A percentile compares a stretch with the other conserved stretches of the same genome.
These are phyloP conservation scores for Schrankia costaestrigalis DNA, from an alignment of 2,888 invertebrate genomes.

Conservation along the genomic window DNA sequence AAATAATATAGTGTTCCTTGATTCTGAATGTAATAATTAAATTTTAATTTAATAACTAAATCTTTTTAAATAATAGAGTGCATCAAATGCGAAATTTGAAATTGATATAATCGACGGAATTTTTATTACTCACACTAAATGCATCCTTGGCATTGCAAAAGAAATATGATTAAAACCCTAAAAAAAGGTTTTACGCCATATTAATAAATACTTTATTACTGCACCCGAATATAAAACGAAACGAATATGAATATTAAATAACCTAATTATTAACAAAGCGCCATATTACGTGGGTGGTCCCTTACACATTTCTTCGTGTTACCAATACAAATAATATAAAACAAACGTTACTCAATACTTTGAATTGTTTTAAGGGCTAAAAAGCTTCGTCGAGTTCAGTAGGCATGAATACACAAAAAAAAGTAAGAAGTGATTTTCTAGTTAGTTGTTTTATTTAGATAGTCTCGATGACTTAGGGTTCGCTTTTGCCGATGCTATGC, in stretches of 20 bases:
- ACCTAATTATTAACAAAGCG: conserved; percentile 33
- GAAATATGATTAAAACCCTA: not conserved
- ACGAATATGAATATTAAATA: conserved; percentile 10
- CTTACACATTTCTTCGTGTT: conserved; percentile 27
- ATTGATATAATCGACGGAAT: too few relatives aligned
- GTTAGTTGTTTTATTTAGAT: too few relatives aligned
- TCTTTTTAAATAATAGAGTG: too few relatives aligned
- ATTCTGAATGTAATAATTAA: too few relatives aligned
- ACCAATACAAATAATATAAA: conserved; percentile 28
- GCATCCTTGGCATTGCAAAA: conserved; percentile 4
- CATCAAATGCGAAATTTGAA: too few relatives aligned
- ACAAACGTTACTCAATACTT: conserved; percentile 27
- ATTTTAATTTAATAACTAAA: too few relatives aligned
- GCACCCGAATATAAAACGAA: conserved; percentile 6
- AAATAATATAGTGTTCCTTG: too few relatives aligned
- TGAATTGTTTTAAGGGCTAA: conserved; percentile 28
- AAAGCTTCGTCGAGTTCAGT: not conserved
- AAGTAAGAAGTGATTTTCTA: too few relatives aligned
- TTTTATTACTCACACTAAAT: too few relatives aligned
- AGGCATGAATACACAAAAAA: too few relatives aligned
- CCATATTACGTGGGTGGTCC: conserved; percentile 40
- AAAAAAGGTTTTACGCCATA: conserved; percentile 3
- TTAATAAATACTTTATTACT: conserved; percentile 10
- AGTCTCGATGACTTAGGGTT: too few relatives aligned
- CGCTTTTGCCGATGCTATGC: too few relatives aligned